A percentile compares a stretch with the other conserved stretches of the same genome.
phyloP scores from a whole-genome alignment of 2,113 vertebrate species.

The Scalopus aquaticus region DNA sequence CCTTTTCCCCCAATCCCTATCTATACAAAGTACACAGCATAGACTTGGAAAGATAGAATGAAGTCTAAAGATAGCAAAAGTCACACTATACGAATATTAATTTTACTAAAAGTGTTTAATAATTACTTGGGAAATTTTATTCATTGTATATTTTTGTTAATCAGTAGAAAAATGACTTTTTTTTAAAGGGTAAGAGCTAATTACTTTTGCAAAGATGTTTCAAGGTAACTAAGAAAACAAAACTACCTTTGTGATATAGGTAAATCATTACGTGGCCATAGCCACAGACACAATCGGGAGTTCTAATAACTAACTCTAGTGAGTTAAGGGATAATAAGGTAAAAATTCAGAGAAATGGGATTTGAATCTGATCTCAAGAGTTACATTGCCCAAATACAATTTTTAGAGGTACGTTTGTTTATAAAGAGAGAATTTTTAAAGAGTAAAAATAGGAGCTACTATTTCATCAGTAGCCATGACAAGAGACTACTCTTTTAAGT shows the following conservation, averaged over 20 bases:
- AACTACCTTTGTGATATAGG: background rate
- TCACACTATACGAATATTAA: background rate
- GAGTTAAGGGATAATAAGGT: background rate
- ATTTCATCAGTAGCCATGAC: background rate
- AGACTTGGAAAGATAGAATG: background rate
- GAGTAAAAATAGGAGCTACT: background rate
- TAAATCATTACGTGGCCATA: background rate
- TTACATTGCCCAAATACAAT: background rate
- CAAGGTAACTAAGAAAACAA: conserved; percentile 17
- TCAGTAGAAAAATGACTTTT: background rate
- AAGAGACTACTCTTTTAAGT: background rate
- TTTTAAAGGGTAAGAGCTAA: background rate
- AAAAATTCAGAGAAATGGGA: background rate
- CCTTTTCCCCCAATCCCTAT: background rate
- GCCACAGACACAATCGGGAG: background rate
- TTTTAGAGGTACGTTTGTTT: background rate
- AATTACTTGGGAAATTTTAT: background rate
- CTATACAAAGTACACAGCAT: background rate
- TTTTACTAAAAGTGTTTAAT: conserved; percentile 19
- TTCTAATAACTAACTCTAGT: background rate
- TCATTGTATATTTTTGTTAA: background rate
- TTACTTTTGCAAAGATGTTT: conserved; percentile 32
- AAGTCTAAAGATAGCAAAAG: background rate
- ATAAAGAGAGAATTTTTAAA: background rate
- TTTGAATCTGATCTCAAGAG: background rate